These are phyloP conservation scores for Schrankia costaestrigalis DNA, from an alignment of 2,888 invertebrate genomes.

Conservation along the genomic window DNA sequence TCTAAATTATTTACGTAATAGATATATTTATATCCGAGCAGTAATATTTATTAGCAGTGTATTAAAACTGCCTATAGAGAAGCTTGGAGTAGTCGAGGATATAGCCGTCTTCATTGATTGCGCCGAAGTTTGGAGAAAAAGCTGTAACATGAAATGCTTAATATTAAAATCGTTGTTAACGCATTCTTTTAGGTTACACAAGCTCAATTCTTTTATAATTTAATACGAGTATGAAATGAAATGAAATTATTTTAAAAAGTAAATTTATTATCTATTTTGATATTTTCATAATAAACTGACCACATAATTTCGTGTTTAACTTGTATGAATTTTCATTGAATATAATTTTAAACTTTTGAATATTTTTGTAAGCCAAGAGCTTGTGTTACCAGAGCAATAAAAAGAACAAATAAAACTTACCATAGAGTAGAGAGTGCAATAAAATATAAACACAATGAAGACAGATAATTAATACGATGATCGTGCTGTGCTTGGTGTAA, in stretches of 20 bases:
- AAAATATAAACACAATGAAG: conserved; percentile 18
- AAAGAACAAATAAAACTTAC: conserved; percentile 55
- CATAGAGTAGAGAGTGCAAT: conserved; percentile 41
- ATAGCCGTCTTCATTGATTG: conserved; percentile 48
- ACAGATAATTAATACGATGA: background rate
- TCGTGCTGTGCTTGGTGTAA: conserved; percentile 9
- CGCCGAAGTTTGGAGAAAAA: conserved; percentile 75
- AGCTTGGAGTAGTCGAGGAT: conserved; percentile 18
- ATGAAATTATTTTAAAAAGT: no score
- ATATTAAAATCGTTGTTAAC: no score
- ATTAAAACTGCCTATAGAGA: conserved; percentile 24
- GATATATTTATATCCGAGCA: conserved; percentile 2
- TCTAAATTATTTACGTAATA: no score
- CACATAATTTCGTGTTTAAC: background rate
- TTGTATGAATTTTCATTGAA: no score
- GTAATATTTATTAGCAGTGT: conserved; percentile 3
- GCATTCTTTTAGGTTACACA: background rate
- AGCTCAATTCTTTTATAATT: no score
- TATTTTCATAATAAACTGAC: background rate
- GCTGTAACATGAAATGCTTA: conserved; percentile 55
- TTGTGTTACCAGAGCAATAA: conserved; percentile 28
- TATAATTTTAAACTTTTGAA: no score
- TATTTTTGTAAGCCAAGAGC: conserved; percentile 12
- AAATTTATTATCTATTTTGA: no score
- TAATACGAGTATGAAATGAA: no score